Percentiles rank a stretch among this genome's conserved stretches.
These are phyloP conservation scores for Melanotaenia trifasciata DNA, from an alignment of 2,797 vertebrate genomes.

Conservation along the genomic window DNA sequence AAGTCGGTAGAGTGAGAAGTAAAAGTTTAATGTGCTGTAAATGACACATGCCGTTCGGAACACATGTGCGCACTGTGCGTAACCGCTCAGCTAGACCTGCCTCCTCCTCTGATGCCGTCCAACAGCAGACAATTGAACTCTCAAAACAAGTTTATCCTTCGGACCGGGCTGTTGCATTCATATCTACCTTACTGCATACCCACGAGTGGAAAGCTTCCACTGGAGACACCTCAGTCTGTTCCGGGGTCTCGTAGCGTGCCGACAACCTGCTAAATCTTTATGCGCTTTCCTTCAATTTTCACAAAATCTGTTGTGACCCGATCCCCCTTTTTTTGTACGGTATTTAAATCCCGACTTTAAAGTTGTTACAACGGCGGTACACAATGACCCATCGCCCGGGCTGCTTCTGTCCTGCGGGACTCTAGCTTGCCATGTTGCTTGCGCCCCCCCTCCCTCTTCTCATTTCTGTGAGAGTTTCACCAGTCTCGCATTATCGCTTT, in stretches of 20 bases:
- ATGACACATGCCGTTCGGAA: constrained; percentile 48
- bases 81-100: constrained; percentile 17
- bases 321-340: not conserved
- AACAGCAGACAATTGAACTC: constrained; percentile 47
- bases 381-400: constrained; percentile 29
- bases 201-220: constrained; percentile 28
- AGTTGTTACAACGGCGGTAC: constrained; percentile 58
- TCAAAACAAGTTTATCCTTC: constrained; percentile 39
- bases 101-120: constrained; percentile 7
- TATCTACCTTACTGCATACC: constrained; percentile 7
- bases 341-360: constrained; percentile 50
- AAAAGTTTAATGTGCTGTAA: constrained; percentile 55
- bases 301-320: not conserved
- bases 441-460: not conserved
- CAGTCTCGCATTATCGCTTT: constrained; percentile 64
- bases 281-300: constrained; percentile 21
- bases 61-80: constrained; percentile 52
- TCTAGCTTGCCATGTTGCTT: constrained; percentile 16
- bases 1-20: not conserved
- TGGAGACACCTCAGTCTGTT: constrained; percentile 22
- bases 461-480: constrained; percentile 59
- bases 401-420: constrained; percentile 45
- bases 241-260: constrained; percentile 14
- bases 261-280: not conserved
- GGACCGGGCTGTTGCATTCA: not conserved